Evolutionary conservation across 1,140 invertebrate genomes (phyloP).

Genomic region (Hirudo medicinalis): DNA sequence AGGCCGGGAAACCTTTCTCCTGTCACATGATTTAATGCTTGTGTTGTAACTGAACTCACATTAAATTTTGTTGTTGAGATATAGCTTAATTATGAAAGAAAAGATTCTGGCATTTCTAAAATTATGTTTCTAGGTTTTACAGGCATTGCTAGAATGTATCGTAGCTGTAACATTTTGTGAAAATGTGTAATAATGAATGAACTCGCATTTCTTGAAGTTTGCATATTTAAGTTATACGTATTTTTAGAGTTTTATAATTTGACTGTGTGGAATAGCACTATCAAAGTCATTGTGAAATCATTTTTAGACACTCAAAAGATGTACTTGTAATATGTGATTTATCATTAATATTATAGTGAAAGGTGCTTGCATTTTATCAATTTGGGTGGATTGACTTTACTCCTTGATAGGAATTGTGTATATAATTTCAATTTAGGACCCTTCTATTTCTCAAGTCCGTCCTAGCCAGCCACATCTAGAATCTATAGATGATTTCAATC

Average conservation of each 20-base stretch:
- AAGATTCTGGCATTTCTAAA: neutral
- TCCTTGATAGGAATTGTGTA: neutral
- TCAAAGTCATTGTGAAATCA: too few relatives aligned
- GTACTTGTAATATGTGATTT: too few relatives aligned
- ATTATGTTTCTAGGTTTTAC: neutral
- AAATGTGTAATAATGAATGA: too few relatives aligned
- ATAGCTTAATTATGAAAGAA: neutral
- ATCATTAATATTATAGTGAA: too few relatives aligned
- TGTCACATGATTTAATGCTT: neutral
- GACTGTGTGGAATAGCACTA: too few relatives aligned
- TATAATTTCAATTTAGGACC: neutral
- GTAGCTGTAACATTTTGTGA: neutral
- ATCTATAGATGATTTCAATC: conserved; percentile 8
- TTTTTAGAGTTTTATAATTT: too few relatives aligned
- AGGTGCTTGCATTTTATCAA: neutral
- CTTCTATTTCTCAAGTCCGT: conserved; percentile 10
- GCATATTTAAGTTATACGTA: too few relatives aligned
- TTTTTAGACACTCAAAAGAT: too few relatives aligned
- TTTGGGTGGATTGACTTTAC: too few relatives aligned
- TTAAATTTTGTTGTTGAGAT: neutral
- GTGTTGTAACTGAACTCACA: neutral
- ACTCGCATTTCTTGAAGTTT: too few relatives aligned
- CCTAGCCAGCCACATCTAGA: neutral
- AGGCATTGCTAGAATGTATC: neutral
- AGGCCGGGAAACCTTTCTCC: neutral